Conservation (phyloP, 2,113 vertebrate species). For the Thalassarche chlororhynchos region DNA sequence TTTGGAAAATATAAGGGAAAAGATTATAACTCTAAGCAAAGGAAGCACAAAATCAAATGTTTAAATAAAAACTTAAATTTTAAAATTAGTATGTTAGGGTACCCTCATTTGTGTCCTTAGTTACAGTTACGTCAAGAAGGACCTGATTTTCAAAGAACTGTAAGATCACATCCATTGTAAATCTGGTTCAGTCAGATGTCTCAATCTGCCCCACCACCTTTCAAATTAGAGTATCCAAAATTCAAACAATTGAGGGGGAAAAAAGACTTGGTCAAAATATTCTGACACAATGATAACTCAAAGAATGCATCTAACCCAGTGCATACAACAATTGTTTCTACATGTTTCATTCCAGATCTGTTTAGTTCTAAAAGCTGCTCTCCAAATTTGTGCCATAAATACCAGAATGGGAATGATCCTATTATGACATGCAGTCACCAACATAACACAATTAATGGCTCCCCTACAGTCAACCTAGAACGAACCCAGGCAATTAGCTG, state of each 20-base stretch:
- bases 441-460: neutral
- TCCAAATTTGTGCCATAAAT: neutral
- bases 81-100: neutral
- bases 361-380: neutral
- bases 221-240: neutral
- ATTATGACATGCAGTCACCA: neutral
- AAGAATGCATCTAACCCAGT: neutral
- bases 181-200: neutral
- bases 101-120: neutral
- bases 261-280: neutral
- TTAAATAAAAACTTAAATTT: neutral
- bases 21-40: neutral
- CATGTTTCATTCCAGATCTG: neutral
- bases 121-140: neutral
- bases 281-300: neutral
- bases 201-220: neutral
- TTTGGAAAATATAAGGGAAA: neutral
- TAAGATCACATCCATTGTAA: neutral
- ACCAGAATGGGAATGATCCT: neutral
- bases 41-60: neutral
- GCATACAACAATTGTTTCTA: neutral
- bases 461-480: neutral
- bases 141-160: neutral
- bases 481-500: neutral
- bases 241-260: neutral